Evolutionary conservation across 2,888 invertebrate species (phyloP), one percentile per base, ranked within the genome.

Genomic region (Parthenolecanium corni): DNA sequence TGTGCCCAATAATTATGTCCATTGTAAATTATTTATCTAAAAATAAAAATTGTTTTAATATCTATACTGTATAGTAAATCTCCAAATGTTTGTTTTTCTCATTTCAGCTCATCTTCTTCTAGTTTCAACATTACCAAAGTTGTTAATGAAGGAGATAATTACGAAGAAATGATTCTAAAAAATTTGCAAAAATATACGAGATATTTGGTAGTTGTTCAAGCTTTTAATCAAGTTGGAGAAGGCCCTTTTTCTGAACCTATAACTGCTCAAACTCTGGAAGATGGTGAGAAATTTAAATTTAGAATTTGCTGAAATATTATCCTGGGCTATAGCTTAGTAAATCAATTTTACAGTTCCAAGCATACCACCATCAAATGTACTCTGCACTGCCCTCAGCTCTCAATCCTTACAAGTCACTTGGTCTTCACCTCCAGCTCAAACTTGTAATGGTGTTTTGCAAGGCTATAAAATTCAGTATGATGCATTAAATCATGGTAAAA

Each of bases 401-500:
- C 84, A 85, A 70, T 85, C 85, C 6, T 75, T 89, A 62, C 84
- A 86, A 75, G 81, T 89, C 20, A 82, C 84, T 54, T 89, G 89
- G 89, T 84, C 86, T 67, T 85, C 86, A 14, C 85, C 87, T 0
- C 82, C 86, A 42, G 79, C 80, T 38, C 79, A 81, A 67, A 82
- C 85, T 65, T 81, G 83, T 64, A 86, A 88, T 69, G 89, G 89
- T 2, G 78, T 86, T 53, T 76, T 89, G 64, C 84, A 85, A 72
- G 88, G 88, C 3, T 85, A 85, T 71, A 84, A 84, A 72, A 73
- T 85, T 6, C 79, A 81, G 64, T 85, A 82, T 71, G 85, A 70
- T 56, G 68, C 69, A 4, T 67, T 68, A 25, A 68, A 68, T 36
- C 67, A 68, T 66, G 70, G 70, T 70, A 64, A 52, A 21, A 44